A percentile compares a stretch with the other conserved stretches of the same genome.
These are phyloP conservation scores for Avahi laniger DNA, from an alignment of 2,797 vertebrate genomes.

Conservation along the genomic window DNA sequence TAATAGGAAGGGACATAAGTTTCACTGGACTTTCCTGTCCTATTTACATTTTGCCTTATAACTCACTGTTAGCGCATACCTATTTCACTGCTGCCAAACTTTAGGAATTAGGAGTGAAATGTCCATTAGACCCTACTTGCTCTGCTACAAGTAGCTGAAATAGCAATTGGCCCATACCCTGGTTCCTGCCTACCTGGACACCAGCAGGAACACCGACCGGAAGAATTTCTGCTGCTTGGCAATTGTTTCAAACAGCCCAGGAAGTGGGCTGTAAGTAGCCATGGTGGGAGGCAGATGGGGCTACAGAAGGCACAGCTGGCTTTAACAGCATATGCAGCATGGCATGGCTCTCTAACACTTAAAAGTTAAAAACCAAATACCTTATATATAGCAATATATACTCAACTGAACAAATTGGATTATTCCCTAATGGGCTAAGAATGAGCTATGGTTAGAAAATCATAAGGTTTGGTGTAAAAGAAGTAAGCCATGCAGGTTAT, in stretches of 20 bases:
- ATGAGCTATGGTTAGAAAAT: not conserved
- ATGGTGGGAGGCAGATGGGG: not conserved
- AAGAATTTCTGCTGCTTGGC: not conserved
- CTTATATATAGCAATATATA: not conserved
- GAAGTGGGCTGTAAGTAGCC: not conserved
- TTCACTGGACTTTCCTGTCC: not conserved
- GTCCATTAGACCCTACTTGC: not conserved
- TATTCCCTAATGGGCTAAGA: not conserved
- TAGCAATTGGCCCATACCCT: not conserved
- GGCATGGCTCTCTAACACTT: not conserved
- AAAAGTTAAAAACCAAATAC: not conserved
- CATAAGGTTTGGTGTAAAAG: not conserved
- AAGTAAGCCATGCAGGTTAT: not conserved
- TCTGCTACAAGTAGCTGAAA: not conserved
- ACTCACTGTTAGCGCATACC: not conserved
- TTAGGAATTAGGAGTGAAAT: not conserved
- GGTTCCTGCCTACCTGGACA: not conserved
- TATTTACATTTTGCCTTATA: not conserved
- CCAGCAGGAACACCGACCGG: not conserved
- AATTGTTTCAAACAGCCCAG: not conserved
- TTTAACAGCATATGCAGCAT: fast-evolving
- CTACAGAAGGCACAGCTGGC: not conserved
- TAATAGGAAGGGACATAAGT: not conserved
- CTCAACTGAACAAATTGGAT: not conserved
- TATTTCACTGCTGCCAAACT: not conserved